phyloP scores from a whole-genome alignment of 1,140 invertebrate genomes.

The Sminthurinus signatus region DNA sequence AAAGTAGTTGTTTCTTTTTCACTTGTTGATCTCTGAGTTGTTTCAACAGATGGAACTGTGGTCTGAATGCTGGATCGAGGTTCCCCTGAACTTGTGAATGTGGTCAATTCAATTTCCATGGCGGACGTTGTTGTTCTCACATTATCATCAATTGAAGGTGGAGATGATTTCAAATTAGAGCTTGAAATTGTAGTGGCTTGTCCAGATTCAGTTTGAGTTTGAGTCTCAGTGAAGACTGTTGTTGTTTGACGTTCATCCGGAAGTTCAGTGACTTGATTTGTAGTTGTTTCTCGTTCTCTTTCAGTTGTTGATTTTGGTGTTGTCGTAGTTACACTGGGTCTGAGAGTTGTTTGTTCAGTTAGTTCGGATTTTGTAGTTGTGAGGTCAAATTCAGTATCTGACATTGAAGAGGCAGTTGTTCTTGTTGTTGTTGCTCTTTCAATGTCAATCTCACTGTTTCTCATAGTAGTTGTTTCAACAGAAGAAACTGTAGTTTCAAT shows the following conservation, averaged over 20 bases:
- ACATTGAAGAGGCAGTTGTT: too few species aligned
- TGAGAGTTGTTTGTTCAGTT: too few species aligned
- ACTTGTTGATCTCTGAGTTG: too few species aligned
- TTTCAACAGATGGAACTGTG: neutral
- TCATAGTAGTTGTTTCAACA: too few species aligned
- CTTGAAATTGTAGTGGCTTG: conserved; percentile 1
- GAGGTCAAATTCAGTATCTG: too few species aligned
- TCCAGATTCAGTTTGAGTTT: neutral
- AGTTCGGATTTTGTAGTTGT: too few species aligned
- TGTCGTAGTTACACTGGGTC: too few species aligned
- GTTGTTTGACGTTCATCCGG: neutral
- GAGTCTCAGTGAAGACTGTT: too few species aligned
- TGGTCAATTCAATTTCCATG: neutral
- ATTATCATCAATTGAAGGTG: neutral
- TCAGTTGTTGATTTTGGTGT: neutral
- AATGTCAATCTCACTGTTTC: too few species aligned
- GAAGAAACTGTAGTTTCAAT: too few species aligned
- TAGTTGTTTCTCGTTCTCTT: conserved; percentile 10
- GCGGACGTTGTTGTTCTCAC: conserved; percentile 1
- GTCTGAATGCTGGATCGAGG: neutral
- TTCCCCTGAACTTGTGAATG: neutral
- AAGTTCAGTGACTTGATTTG: neutral
- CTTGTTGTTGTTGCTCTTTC: too few species aligned
- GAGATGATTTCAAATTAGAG: neutral
- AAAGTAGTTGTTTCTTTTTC: too few species aligned